Evolutionary conservation across 2,113 vertebrate genomes (phyloP), one percentile per base, ranked within the genome.

Genomic region (Pachyramphus minor): DNA sequence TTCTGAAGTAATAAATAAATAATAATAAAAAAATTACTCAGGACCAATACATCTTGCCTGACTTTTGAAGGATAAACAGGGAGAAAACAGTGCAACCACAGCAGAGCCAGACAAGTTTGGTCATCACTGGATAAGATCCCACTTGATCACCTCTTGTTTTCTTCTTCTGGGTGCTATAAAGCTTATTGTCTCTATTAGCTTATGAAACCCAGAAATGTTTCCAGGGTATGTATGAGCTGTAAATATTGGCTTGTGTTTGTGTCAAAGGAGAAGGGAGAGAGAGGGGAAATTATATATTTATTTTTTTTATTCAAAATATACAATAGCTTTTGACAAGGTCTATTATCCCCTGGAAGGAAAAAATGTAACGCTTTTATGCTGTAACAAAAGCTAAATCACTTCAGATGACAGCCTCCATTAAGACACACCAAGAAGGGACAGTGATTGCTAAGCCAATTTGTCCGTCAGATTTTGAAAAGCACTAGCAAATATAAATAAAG

Each of bases 241-340:
- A 96, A 97, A 72, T 81, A 91, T 37, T 78, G 24, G 27, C 66
- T 84, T 93, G 47, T 71, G 55, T 71, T 87, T 95, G 78, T 87
- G 90, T 75, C 59, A 45, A 60, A 81, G n/a, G 55, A 74, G 78
- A 67, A 84, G 16, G 31, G 45, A 91, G 19, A 55, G 12, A 91
- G 19, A 55, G 12, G 10, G 8, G 58, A 42, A 94, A 31, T 55
- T 59, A 89, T 78, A 23, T 60, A 14, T 63, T 87, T 64, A 11
- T 19, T 76, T 44, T 92, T 64, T 50, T 82, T 71, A 37, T 53
- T 86, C 75, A 60, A 87, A 91, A 95, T 75, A 68, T 66, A 12
- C 47, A 90, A 96, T 95, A 90, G 35, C 14, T 96, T 95, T 80
- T 97, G 93, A 97, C 76, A 98, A 95, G 67, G 77, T 91, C 91